A percentile compares a stretch with the other conserved stretches of the same genome.
phyloP scores from a whole-genome alignment of 2,888 invertebrate genomes.

The Polymixis lichenea region DNA sequence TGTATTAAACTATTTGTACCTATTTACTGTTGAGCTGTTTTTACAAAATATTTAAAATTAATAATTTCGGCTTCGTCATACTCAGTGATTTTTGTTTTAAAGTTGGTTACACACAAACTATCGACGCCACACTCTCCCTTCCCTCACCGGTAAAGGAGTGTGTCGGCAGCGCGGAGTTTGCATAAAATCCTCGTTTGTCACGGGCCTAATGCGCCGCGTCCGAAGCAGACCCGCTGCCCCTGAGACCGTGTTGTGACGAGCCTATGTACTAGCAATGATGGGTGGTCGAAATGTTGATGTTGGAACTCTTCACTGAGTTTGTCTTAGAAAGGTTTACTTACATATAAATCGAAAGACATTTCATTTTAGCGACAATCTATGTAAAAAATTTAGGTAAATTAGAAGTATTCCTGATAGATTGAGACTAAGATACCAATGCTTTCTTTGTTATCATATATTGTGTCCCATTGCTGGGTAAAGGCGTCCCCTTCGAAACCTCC shows the following conservation, averaged over 20 bases:
- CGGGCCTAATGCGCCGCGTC: conserved; percentile 85
- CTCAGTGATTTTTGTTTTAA: not conserved
- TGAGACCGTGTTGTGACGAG: conserved; percentile 55
- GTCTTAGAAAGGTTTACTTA: conserved; percentile 9
- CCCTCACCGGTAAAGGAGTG: conserved; percentile 80
- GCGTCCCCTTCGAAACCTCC: too few species aligned
- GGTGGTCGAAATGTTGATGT: conserved; percentile 12
- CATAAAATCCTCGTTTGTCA: conserved; percentile 90
- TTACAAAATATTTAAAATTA: not conserved
- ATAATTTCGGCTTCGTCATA: not conserved
- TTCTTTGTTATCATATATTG: too few species aligned
- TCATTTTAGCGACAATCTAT: not conserved
- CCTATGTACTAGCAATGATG: conserved; percentile 45
- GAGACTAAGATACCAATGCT: not conserved
- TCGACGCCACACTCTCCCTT: conserved; percentile 48
- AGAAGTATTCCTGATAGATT: not conserved
- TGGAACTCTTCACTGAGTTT: conserved; percentile 17
- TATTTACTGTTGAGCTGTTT: not conserved
- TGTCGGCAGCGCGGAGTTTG: conserved; percentile 82
- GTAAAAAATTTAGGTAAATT: not conserved
- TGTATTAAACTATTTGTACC: conserved; percentile 9
- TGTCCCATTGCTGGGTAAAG: too few species aligned
- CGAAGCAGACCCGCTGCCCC: conserved; percentile 72
- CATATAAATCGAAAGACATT: not conserved
- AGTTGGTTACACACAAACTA: conserved; percentile 15